Evolutionary conservation across 2,797 vertebrate species (phyloP).

Genomic region (Gastrophryne carolinensis): DNA sequence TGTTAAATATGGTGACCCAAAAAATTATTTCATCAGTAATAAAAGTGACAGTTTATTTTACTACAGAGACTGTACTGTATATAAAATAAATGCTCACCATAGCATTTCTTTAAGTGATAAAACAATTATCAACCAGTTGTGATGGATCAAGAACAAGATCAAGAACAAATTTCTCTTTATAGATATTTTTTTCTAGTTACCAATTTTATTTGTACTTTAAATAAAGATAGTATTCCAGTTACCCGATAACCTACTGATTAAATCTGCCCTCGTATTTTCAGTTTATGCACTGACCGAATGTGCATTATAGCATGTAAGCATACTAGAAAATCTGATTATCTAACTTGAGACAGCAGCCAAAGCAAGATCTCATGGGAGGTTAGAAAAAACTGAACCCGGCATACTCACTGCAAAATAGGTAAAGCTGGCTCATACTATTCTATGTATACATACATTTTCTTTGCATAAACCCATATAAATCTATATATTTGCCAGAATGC

Average conservation of each 20-base stretch:
- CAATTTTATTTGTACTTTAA: neutral
- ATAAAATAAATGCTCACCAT: too few relatives aligned
- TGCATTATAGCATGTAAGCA: neutral
- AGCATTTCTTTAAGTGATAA: too few relatives aligned
- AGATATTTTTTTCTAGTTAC: neutral
- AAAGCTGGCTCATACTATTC: too few relatives aligned
- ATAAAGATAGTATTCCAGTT: neutral
- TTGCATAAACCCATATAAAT: too few relatives aligned
- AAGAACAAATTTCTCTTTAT: neutral
- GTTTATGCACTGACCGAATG: neutral
- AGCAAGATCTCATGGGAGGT: neutral
- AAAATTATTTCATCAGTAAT: too few relatives aligned
- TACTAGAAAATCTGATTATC: slow-evolving; percentile 5
- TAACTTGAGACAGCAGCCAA: slow-evolving; percentile 23
- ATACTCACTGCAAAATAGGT: neutral
- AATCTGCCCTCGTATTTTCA: neutral
- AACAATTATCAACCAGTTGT: too few relatives aligned
- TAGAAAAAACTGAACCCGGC: neutral
- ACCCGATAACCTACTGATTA: neutral
- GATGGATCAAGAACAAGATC: too few relatives aligned
- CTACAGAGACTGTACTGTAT: too few relatives aligned
- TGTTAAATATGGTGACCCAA: too few relatives aligned
- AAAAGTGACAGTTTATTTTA: too few relatives aligned
- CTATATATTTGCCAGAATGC: too few relatives aligned
- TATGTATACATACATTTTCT: too few relatives aligned